Percentiles rank a stretch among this genome's conserved stretches.
phyloP scores from a whole-genome alignment of 2,888 invertebrate genomes.

The Pachliopta kotzebuea region DNA sequence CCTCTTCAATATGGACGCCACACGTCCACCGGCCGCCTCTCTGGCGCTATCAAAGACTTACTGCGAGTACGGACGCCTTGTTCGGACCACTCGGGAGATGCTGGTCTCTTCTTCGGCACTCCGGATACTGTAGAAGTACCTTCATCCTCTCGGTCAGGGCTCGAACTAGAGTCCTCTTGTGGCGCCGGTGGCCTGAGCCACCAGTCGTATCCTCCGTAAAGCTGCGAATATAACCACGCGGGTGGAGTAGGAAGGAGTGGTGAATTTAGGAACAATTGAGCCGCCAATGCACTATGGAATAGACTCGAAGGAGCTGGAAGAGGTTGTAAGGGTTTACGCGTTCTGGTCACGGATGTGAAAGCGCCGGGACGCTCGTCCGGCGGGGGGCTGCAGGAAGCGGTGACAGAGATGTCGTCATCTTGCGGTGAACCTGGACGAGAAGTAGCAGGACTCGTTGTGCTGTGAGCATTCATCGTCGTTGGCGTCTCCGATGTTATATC shows the following conservation, averaged over 20 bases:
- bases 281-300: conserved; percentile 80
- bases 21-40: conserved; percentile 83
- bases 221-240: conserved; percentile 89
- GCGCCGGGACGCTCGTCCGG: conserved; percentile 79
- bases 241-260: conserved; percentile 88
- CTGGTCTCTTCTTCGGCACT: conserved; percentile 72
- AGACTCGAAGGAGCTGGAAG: conserved; percentile 69
- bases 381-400: conserved; percentile 78
- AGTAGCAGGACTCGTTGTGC: conserved; percentile 85
- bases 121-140: conserved; percentile 58
- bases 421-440: conserved; percentile 81
- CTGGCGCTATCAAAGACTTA: conserved; percentile 66
- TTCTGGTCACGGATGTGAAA: conserved; percentile 74
- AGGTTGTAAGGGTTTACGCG: conserved; percentile 70
- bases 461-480: conserved; percentile 81
- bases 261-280: conserved; percentile 87
- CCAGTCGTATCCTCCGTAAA: conserved; percentile 86
- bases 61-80: conserved; percentile 69
- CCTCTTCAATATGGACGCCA: conserved; percentile 86
- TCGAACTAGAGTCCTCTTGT: conserved; percentile 68
- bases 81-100: conserved; percentile 76
- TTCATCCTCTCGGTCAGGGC: conserved; percentile 71
- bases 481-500: conserved; percentile 67
- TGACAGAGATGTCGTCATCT: conserved; percentile 83
- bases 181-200: conserved; percentile 80